Percentiles rank a stretch among this genome's conserved stretches.
These are phyloP conservation scores for Plebejus argus DNA, from an alignment of 2,888 invertebrate species.

Conservation along the genomic window DNA sequence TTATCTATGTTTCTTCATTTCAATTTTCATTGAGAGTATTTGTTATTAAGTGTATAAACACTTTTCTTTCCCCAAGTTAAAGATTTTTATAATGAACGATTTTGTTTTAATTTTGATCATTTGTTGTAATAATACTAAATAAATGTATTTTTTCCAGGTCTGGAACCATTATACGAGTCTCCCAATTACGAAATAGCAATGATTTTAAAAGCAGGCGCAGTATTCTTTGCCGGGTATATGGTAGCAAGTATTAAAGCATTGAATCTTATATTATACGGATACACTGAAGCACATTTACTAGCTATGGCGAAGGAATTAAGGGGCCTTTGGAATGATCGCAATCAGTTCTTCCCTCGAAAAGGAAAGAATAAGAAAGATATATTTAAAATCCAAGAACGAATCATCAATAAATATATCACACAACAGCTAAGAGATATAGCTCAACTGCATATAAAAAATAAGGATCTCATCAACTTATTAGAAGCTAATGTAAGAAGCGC, in stretches of 20 bases:
- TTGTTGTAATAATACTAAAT: background rate
- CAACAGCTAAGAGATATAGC: background rate
- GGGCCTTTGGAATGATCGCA: constrained; percentile 1
- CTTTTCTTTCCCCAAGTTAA: too few relatives aligned
- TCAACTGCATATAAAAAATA: background rate
- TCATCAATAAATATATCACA: background rate
- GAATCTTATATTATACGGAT: background rate
- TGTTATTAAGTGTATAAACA: background rate
- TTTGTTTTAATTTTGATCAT: too few relatives aligned
- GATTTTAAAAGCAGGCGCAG: background rate
- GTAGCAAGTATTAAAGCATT: background rate
- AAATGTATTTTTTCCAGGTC: background rate
- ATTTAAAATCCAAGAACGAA: background rate
- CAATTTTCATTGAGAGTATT: background rate
- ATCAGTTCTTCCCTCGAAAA: background rate
- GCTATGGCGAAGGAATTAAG: background rate
- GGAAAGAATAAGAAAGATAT: background rate
- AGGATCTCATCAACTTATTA: background rate
- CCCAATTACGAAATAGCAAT: constrained; percentile 8
- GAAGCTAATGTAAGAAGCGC: background rate
- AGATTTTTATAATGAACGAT: too few relatives aligned
- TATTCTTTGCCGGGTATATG: background rate
- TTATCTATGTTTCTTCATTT: background rate
- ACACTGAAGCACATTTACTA: constrained; percentile 1
- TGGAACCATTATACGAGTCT: background rate